phyloP scores from a whole-genome alignment of 2,888 invertebrate genomes.

The Rotaria macrura region DNA sequence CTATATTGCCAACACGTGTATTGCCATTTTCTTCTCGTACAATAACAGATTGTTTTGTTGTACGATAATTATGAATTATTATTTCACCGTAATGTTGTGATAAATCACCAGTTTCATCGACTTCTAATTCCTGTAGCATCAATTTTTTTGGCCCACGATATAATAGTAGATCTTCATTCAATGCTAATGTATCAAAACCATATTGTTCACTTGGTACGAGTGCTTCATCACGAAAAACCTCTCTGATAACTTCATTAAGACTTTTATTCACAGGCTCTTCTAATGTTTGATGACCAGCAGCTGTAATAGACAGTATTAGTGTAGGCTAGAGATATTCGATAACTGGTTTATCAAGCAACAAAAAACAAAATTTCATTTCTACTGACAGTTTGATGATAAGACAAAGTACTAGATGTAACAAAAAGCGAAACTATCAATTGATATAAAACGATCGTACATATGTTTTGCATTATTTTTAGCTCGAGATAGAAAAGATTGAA shows the following conservation, averaged over 20 bases:
- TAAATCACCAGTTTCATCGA: background rate
- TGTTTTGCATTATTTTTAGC: too few relatives aligned
- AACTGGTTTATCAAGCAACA: too few relatives aligned
- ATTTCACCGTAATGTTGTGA: slow-evolving; percentile 12
- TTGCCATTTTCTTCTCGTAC: slow-evolving; percentile 3
- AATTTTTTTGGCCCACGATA: slow-evolving; percentile 12
- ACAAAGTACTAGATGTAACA: too few relatives aligned
- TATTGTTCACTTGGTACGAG: background rate
- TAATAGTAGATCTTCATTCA: slow-evolving; percentile 5
- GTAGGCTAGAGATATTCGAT: too few relatives aligned
- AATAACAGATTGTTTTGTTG: background rate
- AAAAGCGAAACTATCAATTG: too few relatives aligned
- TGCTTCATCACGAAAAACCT: background rate
- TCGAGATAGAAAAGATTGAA: too few relatives aligned
- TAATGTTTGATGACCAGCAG: slow-evolving; percentile 1
- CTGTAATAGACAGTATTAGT: too few relatives aligned
- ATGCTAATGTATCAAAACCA: slow-evolving; percentile 10
- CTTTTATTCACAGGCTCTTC: background rate
- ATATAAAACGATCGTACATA: too few relatives aligned
- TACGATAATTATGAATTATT: slow-evolving; percentile 15
- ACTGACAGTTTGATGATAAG: too few relatives aligned
- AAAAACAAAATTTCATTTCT: too few relatives aligned
- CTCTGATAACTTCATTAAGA: slow-evolving; percentile 9
- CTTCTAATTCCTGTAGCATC: slow-evolving; percentile 17
- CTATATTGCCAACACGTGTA: background rate